Evolutionary conservation across 2,888 invertebrate genomes (phyloP).

Genomic region (Baronia brevicornis): DNA sequence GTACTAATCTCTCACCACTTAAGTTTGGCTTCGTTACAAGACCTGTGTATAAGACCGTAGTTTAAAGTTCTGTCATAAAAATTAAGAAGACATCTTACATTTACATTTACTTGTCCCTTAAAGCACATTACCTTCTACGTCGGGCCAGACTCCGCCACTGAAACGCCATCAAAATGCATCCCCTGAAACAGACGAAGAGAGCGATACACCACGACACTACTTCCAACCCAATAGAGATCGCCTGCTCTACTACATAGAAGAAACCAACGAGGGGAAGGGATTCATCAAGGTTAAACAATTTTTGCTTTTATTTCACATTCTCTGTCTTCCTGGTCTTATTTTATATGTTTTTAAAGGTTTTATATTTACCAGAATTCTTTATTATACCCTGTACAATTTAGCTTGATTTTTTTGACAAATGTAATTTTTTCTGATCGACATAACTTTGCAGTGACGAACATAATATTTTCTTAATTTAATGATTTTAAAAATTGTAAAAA

Average conservation of each 20-base stretch:
- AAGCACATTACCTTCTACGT: constrained; percentile 44
- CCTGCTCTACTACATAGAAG: constrained; percentile 88
- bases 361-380: too few relatives aligned
- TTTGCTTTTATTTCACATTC: not conserved
- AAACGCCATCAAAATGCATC: constrained; percentile 15
- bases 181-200: constrained; percentile 24
- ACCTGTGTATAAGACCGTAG: too few relatives aligned
- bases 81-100: constrained; percentile 18
- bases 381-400: too few relatives aligned
- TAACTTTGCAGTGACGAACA: too few relatives aligned
- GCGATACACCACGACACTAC: constrained; percentile 38
- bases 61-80: too few relatives aligned
- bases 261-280: constrained; percentile 91
- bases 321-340: not conserved
- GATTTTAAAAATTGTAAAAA: too few relatives aligned
- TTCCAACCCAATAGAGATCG: constrained; percentile 84
- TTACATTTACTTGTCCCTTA: not conserved
- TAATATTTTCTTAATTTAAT: too few relatives aligned
- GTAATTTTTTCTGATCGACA: too few relatives aligned
- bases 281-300: constrained; percentile 82
- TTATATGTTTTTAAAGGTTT: constrained; percentile 4
- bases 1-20: too few relatives aligned
- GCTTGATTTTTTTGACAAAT: too few relatives aligned
- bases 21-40: too few relatives aligned
- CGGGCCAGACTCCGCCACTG: constrained; percentile 38